These are phyloP conservation scores for Rhizomys pruinosus DNA, from an alignment of 2,113 vertebrate species.

Conservation along the genomic window DNA sequence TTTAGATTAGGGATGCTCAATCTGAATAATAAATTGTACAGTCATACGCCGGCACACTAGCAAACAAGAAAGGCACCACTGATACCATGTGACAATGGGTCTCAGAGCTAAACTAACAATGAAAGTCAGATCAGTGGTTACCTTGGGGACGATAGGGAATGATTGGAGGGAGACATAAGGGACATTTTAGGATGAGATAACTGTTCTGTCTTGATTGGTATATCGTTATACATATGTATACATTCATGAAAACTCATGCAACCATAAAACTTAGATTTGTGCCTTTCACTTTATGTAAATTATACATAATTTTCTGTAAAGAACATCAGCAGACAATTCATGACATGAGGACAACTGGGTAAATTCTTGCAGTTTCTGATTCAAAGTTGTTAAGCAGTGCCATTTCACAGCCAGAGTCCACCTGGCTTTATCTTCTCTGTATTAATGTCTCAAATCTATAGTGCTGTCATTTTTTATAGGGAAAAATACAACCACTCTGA, in stretches of 20 bases:
- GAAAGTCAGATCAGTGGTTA: not conserved
- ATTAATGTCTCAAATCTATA: not conserved
- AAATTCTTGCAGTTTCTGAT: not conserved
- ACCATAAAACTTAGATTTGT: conserved; percentile 22
- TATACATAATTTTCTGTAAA: not conserved
- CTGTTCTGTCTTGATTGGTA: not conserved
- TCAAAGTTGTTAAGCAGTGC: not conserved
- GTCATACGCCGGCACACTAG: not conserved
- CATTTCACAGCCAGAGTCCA: not conserved
- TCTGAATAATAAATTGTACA: not conserved
- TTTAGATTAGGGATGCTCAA: not conserved
- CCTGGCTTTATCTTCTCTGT: not conserved
- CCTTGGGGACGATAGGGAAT: not conserved
- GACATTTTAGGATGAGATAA: not conserved
- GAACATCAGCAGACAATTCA: not conserved
- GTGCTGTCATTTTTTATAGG: not conserved
- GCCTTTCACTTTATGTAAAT: conserved; percentile 48
- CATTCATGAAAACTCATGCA: not conserved
- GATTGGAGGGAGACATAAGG: not conserved
- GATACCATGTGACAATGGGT: not conserved
- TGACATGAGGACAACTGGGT: not conserved
- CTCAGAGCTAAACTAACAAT: not conserved
- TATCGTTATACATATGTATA: not conserved
- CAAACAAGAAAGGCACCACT: not conserved
- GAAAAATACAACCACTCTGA: conserved; percentile 24